Base-by-base conservation (phyloP, 2,888 invertebrate species). In the Synergus itoensis region DNA sequence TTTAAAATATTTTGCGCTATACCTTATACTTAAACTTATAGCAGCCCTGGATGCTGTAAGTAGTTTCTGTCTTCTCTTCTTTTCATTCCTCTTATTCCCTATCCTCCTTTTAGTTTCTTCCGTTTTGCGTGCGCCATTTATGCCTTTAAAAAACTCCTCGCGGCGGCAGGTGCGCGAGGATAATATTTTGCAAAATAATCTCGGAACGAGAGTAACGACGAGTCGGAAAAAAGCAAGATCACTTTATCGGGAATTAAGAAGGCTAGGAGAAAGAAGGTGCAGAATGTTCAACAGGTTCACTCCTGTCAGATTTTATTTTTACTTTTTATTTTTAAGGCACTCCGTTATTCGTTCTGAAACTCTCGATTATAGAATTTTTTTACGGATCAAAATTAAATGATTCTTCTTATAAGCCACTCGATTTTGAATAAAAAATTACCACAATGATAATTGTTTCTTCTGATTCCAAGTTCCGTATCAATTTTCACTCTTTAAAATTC, bases 111-210 rank as follows among this genome's bases (percentile, higher is more conserved):
- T 69, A 48, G 81, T 81, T 80, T 77, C 78, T 82, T 82, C 83
- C 81, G 81, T 81, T 82, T 82, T 76, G 80, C 62, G 64, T 73
- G 92, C 87, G 84, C 77, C 79, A 73, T 65, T 45, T 90, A 89
- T 69, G 48, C 48, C 48, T 28, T 16, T 28, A 69, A 36, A 69
- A 69, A 69, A 45, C n/a, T 40, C 65, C 48, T 28, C 69, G 69
- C 48, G 48, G n/a, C 90, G 92, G 92, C 93, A 93, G 93, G 93
- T 93, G 93, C 92, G 89, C 91, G 87, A 87, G 82, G 80, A 85
- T 85, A 81, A 84, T 84, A 82, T 86, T 86, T 86, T 84, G 83
- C 82, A 78, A 85, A 84, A 84, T 81, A 78, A 80, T 64, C 73
- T 79, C 69, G 76, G 45, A 36, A 77, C n/a, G 79, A 63, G 78